A percentile compares a stretch with the other conserved stretches of the same genome.
Evolutionary conservation across 2,888 invertebrate species (phyloP).

Genomic region (Apotomis turbidana): DNA sequence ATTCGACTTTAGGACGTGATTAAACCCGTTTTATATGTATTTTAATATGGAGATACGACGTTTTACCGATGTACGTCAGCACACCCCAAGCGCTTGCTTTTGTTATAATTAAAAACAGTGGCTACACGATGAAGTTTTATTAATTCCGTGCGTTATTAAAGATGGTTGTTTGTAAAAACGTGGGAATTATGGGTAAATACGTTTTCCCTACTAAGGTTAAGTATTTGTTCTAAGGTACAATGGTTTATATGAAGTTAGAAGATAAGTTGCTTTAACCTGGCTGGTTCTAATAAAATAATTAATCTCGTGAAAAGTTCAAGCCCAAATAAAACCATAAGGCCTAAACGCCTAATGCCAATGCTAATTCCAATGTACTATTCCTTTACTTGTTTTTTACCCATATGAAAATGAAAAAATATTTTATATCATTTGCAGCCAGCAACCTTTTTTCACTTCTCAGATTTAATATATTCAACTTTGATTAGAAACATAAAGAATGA

Average conservation of each 20-base stretch:
- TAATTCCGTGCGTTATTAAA: not conserved
- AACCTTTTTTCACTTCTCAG: not conserved
- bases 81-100: not conserved
- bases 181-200: not conserved
- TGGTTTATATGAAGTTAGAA: not conserved
- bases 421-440: too few relatives aligned
- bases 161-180: constrained; percentile 1
- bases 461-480: not conserved
- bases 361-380: too few relatives aligned
- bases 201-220: not conserved
- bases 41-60: too few relatives aligned
- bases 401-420: too few relatives aligned
- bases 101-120: constrained; percentile 31
- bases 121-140: constrained; percentile 20
- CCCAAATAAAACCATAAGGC: too few relatives aligned
- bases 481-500: not conserved
- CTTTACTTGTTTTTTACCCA: too few relatives aligned
- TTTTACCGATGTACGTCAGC: too few relatives aligned
- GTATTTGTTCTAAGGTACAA: not conserved
- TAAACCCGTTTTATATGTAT: too few relatives aligned
- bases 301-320: too few relatives aligned
- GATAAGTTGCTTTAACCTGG: not conserved
- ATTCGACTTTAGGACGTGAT: too few relatives aligned
- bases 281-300: too few relatives aligned
- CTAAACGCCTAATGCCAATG: too few relatives aligned